Conservation (phyloP, 2,113 vertebrate species). For the Rhea americana region DNA sequence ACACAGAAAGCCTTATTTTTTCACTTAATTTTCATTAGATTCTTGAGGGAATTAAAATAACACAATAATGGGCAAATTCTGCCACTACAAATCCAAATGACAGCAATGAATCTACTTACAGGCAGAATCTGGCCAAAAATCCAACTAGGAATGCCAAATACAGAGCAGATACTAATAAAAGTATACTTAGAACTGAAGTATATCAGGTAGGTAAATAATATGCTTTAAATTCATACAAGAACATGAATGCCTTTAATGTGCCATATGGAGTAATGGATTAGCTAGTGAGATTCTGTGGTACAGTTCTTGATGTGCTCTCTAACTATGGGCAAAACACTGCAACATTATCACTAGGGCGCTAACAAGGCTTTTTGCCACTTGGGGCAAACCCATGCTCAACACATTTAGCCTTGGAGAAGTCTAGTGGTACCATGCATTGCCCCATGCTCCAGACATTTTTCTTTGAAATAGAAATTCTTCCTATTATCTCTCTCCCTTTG, state of each 20-base stretch:
- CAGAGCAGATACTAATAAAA: slow-evolving; percentile 19
- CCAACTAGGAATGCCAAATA: neutral
- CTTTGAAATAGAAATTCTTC: neutral
- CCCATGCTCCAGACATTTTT: neutral
- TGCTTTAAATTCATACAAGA: neutral
- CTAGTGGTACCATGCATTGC: rapidly evolving
- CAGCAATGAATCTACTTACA: slow-evolving; percentile 42
- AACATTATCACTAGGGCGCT: neutral
- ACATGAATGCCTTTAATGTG: neutral
- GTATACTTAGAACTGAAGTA: neutral
- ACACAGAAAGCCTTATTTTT: slow-evolving; percentile 69
- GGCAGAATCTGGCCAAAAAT: slow-evolving; percentile 17
- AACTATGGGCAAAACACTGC: rapidly evolving
- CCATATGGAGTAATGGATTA: neutral
- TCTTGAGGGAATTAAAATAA: slow-evolving; percentile 71
- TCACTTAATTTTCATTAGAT: slow-evolving; percentile 72
- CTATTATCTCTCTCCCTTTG: neutral
- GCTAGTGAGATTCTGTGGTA: rapidly evolving
- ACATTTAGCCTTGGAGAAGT: neutral
- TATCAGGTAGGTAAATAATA: neutral
- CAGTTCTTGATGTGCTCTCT: neutral
- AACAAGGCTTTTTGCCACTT: neutral
- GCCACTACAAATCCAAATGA: slow-evolving; percentile 68
- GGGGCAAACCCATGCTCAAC: neutral
- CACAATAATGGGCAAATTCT: slow-evolving; percentile 67